Conservation (phyloP, 2,797 vertebrate genomes). For the Antrozous pallidus region DNA sequence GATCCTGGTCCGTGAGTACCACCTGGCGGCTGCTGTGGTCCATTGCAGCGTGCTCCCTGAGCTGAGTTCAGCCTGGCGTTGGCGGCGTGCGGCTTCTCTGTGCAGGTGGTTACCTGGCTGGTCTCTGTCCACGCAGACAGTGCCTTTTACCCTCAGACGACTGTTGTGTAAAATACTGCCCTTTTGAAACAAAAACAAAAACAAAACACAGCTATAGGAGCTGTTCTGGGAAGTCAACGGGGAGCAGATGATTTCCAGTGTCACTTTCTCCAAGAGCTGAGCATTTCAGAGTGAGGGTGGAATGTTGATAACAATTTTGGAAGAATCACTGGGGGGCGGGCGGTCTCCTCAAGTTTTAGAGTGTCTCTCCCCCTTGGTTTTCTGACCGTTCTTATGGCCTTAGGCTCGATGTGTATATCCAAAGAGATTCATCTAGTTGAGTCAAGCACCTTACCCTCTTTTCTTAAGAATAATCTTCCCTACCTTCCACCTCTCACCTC, state of each 20-base stretch:
- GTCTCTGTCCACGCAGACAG: neutral
- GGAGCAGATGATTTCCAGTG: neutral
- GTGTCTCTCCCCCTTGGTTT: neutral
- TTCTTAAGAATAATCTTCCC: neutral
- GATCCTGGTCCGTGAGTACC: neutral
- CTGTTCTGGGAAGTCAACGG: neutral
- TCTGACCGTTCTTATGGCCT: neutral
- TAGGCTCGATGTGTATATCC: neutral
- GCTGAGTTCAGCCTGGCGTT: fast-evolving
- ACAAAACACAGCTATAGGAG: neutral
- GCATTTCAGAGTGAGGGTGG: neutral
- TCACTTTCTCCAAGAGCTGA: neutral
- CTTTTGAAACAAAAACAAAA: too few species aligned
- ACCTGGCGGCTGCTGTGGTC: neutral
- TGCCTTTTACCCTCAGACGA: fast-evolving
- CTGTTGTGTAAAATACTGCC: neutral
- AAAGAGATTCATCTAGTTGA: neutral
- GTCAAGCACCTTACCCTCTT: neutral
- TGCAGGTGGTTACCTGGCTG: neutral
- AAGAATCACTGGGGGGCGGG: neutral
- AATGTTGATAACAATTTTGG: neutral
- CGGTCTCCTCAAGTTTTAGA: neutral
- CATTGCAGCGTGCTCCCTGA: neutral
- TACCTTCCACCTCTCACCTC: neutral
- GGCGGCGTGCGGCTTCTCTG: fast-evolving